Base-by-base conservation (phyloP, 2,113 vertebrate species). In the Neopipo cinnamomea region DNA sequence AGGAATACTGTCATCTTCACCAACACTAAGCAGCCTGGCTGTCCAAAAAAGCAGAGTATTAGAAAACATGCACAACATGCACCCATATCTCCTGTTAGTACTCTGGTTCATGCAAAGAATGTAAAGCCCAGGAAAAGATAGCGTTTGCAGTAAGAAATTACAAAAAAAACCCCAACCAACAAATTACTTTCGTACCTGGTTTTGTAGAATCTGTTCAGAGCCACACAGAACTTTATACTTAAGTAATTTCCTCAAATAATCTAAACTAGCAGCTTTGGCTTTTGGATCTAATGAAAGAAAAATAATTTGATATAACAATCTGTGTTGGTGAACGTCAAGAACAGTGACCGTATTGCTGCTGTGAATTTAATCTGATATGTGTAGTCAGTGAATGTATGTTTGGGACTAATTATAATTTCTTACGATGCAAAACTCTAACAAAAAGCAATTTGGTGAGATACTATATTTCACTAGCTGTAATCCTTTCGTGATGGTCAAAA, bases 131-230 rank as follows among this genome's bases (percentile, higher is more conserved):
- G 42, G 88, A 95, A 97, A 97, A 94, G 73, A 95, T 4, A 88
- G 76, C 46, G 97, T 98, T 98, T 97, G 97, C 98, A 97, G 63
- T 93, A 96, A 96, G 94, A 95, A 95, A 95, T 82, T 65, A 58
- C 12, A 52, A 52, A 85, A 56, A 71, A 90, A 50, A 22, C 0
- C 25, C 53, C 61, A 20, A 11, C 4, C 25, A 63, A 42, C 11
- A 52, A 84, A 59, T 35, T 13, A 27, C 24, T 67, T 42, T 59
- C n/a, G n/a, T 71, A 56, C 2, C 47, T 41, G 11, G 24, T 96
- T 96, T 83, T 46, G 79, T 31, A 74, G 44, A 67, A 62, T 30
- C 50, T 80, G 30, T 59, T 88, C 52, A 70, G 41, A 91, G 84
- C 55, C 31, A 83, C 6, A 12, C 12, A 78, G 25, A 76, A 65